Evolutionary conservation across 1,140 invertebrate genomes (phyloP).

Genomic region (Acromyrmex echinatior): DNA sequence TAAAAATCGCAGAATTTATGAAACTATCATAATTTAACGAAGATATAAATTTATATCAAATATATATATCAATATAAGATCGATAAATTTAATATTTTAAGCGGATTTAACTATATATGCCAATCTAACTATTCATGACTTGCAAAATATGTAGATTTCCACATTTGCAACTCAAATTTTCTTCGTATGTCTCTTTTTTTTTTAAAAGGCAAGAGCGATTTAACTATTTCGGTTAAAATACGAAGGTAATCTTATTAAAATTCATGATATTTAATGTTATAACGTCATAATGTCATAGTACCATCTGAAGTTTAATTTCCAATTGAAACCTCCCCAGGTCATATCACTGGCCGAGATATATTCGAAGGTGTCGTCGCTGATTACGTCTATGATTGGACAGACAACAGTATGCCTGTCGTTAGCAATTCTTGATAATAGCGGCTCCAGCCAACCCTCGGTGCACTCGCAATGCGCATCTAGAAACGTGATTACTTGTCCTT

Average conservation of each 20-base stretch:
- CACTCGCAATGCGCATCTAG: constrained; percentile 98
- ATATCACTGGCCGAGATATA: constrained; percentile 97
- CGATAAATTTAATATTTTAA: constrained; percentile 44
- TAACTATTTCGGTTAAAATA: constrained; percentile 1
- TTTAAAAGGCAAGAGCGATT: background rate
- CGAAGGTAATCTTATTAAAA: background rate
- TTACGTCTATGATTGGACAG: constrained; percentile 99
- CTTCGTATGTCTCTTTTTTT: constrained; percentile 5
- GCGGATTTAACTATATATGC: constrained; percentile 13
- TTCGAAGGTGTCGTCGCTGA: constrained; percentile 98
- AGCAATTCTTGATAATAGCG: constrained; percentile 95
- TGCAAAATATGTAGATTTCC: constrained; percentile 47
- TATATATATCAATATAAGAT: constrained; percentile 22
- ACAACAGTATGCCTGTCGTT: constrained; percentile 97
- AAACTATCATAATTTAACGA: background rate
- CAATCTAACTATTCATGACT: constrained; percentile 44
- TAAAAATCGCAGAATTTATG: constrained; percentile 30
- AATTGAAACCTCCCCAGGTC: constrained; percentile 99
- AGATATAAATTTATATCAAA: constrained; percentile 25
- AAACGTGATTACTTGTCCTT: constrained; percentile 98
- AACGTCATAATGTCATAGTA: constrained; percentile 79
- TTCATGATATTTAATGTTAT: background rate
- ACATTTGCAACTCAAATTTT: constrained; percentile 60
- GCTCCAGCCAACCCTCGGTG: constrained; percentile 98
- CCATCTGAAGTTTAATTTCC: constrained; percentile 99